Conservation (phyloP, 1,140 invertebrate species). For the Himalopsyche phryganea region DNA sequence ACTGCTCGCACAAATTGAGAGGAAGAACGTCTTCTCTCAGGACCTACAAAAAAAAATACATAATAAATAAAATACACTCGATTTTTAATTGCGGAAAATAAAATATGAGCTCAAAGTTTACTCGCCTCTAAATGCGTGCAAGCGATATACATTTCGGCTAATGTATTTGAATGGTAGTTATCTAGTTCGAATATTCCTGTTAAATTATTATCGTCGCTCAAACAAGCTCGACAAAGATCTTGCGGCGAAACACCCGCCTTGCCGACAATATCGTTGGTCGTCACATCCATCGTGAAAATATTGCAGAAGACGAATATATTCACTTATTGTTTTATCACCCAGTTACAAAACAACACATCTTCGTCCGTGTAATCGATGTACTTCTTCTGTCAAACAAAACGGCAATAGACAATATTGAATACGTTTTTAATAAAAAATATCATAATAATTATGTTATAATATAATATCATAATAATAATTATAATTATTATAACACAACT, state of each 20-base stretch:
- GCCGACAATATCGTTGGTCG: too few species aligned
- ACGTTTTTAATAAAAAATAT: too few species aligned
- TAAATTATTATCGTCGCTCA: not conserved
- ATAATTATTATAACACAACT: too few species aligned
- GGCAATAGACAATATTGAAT: not conserved
- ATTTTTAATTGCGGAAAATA: not conserved
- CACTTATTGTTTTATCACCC: too few species aligned
- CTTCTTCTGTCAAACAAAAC: not conserved
- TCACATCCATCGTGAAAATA: too few species aligned
- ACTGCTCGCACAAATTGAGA: not conserved
- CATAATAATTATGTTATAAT: too few species aligned
- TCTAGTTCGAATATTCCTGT: not conserved
- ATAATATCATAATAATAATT: too few species aligned
- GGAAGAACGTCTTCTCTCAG: not conserved
- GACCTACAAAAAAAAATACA: too few species aligned
- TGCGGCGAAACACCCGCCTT: not conserved
- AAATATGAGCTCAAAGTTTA: slow-evolving; percentile 1
- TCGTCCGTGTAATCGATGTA: too few species aligned
- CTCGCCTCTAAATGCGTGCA: not conserved
- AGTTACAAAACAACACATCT: too few species aligned
- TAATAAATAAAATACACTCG: too few species aligned
- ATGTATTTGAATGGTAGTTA: not conserved
- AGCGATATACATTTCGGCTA: not conserved
- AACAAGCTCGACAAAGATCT: not conserved
- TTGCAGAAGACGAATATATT: too few species aligned